phyloP scores from a whole-genome alignment of 2,797 vertebrate genomes.

The Morus bassanus region DNA sequence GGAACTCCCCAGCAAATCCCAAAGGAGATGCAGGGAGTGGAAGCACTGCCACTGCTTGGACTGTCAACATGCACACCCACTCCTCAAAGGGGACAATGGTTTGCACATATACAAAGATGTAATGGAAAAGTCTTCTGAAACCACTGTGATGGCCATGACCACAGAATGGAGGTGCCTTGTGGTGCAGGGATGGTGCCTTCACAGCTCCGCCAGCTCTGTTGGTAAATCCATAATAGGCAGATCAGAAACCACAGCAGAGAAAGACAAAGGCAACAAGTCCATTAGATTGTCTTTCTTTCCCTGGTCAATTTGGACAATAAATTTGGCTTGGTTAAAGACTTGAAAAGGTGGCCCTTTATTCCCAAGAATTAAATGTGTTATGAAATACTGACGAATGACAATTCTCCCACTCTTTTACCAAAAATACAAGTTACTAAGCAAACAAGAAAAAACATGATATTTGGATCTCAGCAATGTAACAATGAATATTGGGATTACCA shows the following conservation, averaged over 20 bases:
- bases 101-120: neutral
- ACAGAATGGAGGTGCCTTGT: neutral
- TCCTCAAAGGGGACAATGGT: neutral
- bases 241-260: neutral
- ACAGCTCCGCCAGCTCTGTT: neutral
- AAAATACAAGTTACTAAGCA: neutral
- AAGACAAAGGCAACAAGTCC: neutral
- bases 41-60: neutral
- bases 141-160: neutral
- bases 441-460: neutral
- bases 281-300: neutral
- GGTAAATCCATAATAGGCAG: neutral
- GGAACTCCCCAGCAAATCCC: neutral
- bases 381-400: neutral
- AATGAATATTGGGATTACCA: neutral
- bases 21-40: neutral
- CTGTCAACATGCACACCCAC: neutral
- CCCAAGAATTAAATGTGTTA: neutral
- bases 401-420: neutral
- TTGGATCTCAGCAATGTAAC: neutral
- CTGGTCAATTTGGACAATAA: neutral
- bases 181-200: neutral
- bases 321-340: neutral
- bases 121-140: neutral
- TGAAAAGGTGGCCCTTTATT: slow-evolving; percentile 14